phyloP scores from a whole-genome alignment of 2,888 invertebrate species.

The Drosophila basisetae region DNA sequence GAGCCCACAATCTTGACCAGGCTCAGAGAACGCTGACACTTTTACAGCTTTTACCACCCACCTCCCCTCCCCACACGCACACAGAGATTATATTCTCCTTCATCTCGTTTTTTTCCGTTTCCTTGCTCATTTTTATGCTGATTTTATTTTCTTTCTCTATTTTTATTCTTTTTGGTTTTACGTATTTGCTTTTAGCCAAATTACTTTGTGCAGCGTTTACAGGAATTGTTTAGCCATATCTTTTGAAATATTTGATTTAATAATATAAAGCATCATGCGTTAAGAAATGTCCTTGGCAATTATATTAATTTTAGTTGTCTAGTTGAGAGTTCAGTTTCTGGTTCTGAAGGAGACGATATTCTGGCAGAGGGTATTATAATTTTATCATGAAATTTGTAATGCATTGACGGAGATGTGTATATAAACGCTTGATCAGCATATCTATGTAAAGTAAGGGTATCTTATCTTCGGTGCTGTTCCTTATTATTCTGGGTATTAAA shows the following conservation, averaged over 20 bases:
- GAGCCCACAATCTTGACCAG: conserved; percentile 19
- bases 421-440: background rate
- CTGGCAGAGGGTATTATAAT: too few species aligned
- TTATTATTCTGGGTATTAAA: conserved; percentile 3
- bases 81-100: conserved; percentile 18
- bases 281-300: background rate
- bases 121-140: background rate
- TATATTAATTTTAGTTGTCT: conserved; percentile 1
- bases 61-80: background rate
- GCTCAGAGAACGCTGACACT: conserved; percentile 16
- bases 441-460: background rate
- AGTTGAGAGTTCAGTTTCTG: background rate
- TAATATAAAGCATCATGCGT: background rate
- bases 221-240: background rate
- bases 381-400: too few species aligned
- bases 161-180: background rate
- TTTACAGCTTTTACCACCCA: conserved; percentile 11
- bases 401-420: background rate
- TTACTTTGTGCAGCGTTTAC: conserved; percentile 32
- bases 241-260: background rate
- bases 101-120: conserved; percentile 3
- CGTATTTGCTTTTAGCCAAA: conserved; percentile 34
- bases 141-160: background rate
- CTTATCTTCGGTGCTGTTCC: background rate
- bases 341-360: background rate